Base-by-base conservation (phyloP, 2,113 vertebrate species). In the Neolamprologus kungweensis region DNA sequence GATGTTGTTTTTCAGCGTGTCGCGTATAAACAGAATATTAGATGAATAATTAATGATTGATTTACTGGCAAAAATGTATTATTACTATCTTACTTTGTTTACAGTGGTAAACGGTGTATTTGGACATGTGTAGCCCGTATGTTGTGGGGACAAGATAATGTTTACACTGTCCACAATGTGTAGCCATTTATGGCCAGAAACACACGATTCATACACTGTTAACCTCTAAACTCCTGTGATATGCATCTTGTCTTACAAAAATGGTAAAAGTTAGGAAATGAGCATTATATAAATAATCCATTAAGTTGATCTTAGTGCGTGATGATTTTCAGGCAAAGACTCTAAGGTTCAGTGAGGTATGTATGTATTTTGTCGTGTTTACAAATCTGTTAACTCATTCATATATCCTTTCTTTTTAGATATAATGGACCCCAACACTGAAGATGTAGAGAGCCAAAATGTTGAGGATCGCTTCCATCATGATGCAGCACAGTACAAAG, bases 371-470 rank as follows among this genome's bases (percentile, higher is more conserved):
- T 75, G 23, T 71, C 5, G 0, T 3, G 65, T 71, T 4, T 45
- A 2, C 9, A 3, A 73, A 26, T 75, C 1, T 75, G 16, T 11
- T 75, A 50, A 75, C 23, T 50, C 9, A 50, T 50, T 75, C 23
- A 50, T 50, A 78, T 50, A 1, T 12, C 23, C 42, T 47, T 28
- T 78, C 7, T n/a, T 23, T 86, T 31, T 88, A 98, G 97, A 93
- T 90, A 87, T 94, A 96, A 98, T 99, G 98, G 97, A 97, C 94
- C 97, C 96, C 93, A 96, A 96, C 96, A 95, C 94, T 96, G 97
- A 96, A 93, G 96, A 96, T 37, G 92, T 94, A 40, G 95, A 96
- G 51, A 93, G 96, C 83, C 92, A 93, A 88, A 88, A 89, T 93
- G 53, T 83, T 89, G 94, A 94, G 28, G 94, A 96, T 90, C 92